A percentile compares a stretch with the other conserved stretches of the same genome.
phyloP scores from a whole-genome alignment of 1,140 invertebrate species.

The Temnothorax curvispinosus region DNA sequence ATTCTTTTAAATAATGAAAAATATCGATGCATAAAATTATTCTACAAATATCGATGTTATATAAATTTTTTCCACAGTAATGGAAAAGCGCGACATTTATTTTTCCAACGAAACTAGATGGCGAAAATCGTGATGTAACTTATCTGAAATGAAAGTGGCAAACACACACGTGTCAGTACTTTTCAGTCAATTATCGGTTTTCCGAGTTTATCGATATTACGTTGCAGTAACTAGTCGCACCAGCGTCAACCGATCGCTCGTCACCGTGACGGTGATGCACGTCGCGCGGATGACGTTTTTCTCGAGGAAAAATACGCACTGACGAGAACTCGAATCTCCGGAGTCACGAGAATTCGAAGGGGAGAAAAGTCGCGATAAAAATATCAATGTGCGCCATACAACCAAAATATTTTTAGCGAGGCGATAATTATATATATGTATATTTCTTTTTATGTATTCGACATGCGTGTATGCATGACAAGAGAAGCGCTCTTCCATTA shows the following conservation, averaged over 20 bases:
- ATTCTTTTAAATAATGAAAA: constrained; percentile 12
- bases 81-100: background rate
- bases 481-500: background rate
- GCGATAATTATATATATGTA: constrained; percentile 38
- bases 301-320: constrained; percentile 26
- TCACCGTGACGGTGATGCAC: background rate
- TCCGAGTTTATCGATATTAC: constrained; percentile 33
- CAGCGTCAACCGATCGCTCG: constrained; percentile 15
- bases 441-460: background rate
- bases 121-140: constrained; percentile 26
- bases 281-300: constrained; percentile 16
- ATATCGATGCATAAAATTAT: background rate
- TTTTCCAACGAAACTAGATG: background rate
- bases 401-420: constrained; percentile 53
- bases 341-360: background rate
- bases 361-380: constrained; percentile 46
- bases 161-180: constrained; percentile 17
- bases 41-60: background rate
- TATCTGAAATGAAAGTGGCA: constrained; percentile 21
- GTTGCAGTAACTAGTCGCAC: constrained; percentile 41
- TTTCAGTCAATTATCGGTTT: constrained; percentile 57
- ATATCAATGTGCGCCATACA: constrained; percentile 34
- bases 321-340: constrained; percentile 23
- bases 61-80: background rate
- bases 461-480: background rate